phyloP scores from a whole-genome alignment of 2,888 invertebrate genomes.

The Spatulosminthurus flaviceps region DNA sequence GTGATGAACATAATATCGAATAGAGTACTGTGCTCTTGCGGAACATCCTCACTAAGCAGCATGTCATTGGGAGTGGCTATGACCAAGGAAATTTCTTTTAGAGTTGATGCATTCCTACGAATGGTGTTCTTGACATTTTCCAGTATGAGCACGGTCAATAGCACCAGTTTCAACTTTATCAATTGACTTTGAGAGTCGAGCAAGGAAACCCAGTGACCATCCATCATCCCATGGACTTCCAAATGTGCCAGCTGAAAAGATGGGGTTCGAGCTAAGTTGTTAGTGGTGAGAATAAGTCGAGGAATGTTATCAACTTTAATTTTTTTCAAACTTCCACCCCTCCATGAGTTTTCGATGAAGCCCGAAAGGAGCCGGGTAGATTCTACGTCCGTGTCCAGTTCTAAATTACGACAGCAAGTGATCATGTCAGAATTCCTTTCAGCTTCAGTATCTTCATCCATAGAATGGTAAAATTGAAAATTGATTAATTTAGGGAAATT shows the following conservation, averaged over 20 bases:
- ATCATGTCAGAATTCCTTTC: slow-evolving; percentile 34
- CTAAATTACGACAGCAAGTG: neutral
- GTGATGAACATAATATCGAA: slow-evolving; percentile 30
- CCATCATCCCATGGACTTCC: neutral
- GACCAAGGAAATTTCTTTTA: neutral
- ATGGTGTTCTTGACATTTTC: slow-evolving; percentile 4
- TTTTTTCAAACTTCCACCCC: neutral
- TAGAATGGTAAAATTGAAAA: slow-evolving; percentile 18
- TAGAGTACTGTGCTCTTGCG: neutral
- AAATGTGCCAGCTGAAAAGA: neutral
- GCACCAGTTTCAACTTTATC: neutral
- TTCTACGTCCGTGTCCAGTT: slow-evolving; percentile 2
- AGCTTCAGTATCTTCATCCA: neutral
- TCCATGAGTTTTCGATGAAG: neutral
- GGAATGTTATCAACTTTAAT: slow-evolving; percentile 25
- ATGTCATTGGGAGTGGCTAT: slow-evolving; percentile 22
- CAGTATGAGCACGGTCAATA: neutral
- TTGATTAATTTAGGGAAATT: neutral
- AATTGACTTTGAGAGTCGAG: neutral
- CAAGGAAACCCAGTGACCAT: slow-evolving; percentile 3
- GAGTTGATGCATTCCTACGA: neutral
- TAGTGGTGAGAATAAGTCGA: neutral
- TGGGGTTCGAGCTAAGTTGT: neutral
- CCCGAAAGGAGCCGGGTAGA: neutral
- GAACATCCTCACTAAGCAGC: neutral